phyloP scores from a whole-genome alignment of 2,797 vertebrate genomes.

The Sebastes iracundus region DNA sequence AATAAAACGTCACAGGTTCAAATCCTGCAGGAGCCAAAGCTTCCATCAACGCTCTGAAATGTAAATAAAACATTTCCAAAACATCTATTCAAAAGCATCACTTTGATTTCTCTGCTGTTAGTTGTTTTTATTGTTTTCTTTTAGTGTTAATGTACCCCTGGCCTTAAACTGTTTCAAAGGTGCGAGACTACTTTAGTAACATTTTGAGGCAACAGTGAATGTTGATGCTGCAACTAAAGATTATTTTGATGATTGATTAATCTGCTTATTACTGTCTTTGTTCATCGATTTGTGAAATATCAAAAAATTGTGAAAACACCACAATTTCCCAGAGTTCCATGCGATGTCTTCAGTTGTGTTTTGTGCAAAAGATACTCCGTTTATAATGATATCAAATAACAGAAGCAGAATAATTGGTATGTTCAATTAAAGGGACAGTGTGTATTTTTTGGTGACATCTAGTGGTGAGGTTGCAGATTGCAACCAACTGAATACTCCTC shows the following conservation, averaged over 20 bases:
- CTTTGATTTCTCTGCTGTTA: slow-evolving; percentile 7
- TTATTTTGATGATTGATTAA: not conserved
- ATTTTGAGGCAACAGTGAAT: slow-evolving; percentile 1
- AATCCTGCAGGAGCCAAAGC: slow-evolving; percentile 30
- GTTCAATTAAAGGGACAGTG: not conserved
- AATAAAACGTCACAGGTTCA: not conserved
- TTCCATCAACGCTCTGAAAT: slow-evolving; percentile 10
- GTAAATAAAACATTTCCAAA: slow-evolving; percentile 36
- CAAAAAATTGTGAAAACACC: not conserved
- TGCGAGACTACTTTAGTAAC: slow-evolving; percentile 39
- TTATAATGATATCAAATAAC: not conserved
- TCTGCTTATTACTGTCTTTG: not conserved
- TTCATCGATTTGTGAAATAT: not conserved
- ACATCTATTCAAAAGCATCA: slow-evolving; percentile 10
- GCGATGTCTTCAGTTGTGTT: not conserved
- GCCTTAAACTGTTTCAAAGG: slow-evolving; percentile 76
- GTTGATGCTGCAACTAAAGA: not conserved
- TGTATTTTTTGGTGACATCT: no score
- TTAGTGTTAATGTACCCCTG: slow-evolving; percentile 54
- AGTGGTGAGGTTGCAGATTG: no score
- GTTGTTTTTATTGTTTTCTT: slow-evolving; percentile 31
- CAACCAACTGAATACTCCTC: no score
- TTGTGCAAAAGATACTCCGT: not conserved
- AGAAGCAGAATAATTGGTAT: not conserved
- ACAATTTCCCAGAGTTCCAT: not conserved